These are phyloP conservation scores for Luffia ferchaultella DNA, from an alignment of 2,888 invertebrate species.

Conservation along the genomic window DNA sequence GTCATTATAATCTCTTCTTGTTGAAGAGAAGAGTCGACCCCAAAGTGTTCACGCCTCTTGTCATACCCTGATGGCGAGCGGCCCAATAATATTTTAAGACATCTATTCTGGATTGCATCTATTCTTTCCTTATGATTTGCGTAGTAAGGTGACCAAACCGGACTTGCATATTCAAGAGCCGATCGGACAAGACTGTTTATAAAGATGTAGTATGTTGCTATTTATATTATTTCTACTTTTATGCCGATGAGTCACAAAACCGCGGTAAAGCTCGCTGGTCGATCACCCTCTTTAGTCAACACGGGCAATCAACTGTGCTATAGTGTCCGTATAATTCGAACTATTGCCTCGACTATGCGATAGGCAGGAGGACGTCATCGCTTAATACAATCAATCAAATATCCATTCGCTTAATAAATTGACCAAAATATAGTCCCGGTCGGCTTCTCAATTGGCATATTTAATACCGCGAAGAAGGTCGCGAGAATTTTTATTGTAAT, in stretches of 20 bases:
- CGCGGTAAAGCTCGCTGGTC: not conserved
- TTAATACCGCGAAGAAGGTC: not conserved
- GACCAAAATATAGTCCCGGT: not conserved
- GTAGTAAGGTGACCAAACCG: too few species aligned
- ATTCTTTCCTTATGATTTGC: too few species aligned
- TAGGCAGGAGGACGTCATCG: not conserved
- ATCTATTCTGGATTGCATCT: too few species aligned
- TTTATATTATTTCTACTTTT: not conserved
- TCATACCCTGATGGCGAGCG: too few species aligned
- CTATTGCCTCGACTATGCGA: not conserved
- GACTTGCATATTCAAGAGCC: too few species aligned
- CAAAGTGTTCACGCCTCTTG: too few species aligned
- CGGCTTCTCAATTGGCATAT: not conserved
- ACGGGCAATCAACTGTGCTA: not conserved
- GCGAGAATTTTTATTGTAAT: not conserved
- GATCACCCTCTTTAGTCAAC: not conserved
- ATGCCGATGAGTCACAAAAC: not conserved
- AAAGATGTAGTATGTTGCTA: not conserved
- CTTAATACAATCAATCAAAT: not conserved
- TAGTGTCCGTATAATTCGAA: not conserved
- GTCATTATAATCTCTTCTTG: too few species aligned
- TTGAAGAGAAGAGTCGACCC: too few species aligned
- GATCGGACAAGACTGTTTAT: too few species aligned
- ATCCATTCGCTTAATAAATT: not conserved
- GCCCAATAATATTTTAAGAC: too few species aligned